A percentile compares a stretch with the other conserved stretches of the same genome.
Evolutionary conservation across 2,797 vertebrate genomes (phyloP).

Genomic region (Enoplosus armatus): DNA sequence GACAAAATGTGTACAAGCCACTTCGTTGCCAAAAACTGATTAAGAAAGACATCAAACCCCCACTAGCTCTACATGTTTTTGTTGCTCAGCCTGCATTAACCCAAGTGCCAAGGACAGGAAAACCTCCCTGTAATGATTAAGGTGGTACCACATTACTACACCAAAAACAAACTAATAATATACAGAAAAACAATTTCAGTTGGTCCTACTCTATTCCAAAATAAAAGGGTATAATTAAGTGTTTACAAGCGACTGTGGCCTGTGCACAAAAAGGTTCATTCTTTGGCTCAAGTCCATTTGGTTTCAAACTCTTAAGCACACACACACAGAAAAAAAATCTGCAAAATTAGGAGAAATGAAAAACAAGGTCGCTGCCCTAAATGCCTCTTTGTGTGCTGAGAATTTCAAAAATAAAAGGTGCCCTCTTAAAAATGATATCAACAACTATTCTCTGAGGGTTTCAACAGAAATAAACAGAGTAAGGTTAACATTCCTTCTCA

Average conservation of each 20-base stretch:
- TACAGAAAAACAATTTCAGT: neutral
- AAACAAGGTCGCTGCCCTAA: constrained; percentile 9
- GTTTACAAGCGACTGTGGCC: constrained; percentile 3
- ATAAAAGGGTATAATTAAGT: neutral
- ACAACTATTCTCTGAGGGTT: neutral
- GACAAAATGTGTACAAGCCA: neutral
- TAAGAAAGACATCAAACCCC: neutral
- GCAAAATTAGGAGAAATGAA: neutral
- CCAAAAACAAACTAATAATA: neutral
- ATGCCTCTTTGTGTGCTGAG: neutral
- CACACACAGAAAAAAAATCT: neutral
- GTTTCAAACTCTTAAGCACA: neutral
- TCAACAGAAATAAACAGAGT: neutral
- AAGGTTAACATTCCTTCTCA: neutral
- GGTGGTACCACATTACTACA: neutral
- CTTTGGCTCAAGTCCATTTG: constrained; percentile 1
- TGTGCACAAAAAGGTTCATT: neutral
- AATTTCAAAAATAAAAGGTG: neutral
- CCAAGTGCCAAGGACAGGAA: neutral
- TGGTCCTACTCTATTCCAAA: neutral
- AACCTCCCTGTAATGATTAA: neutral
- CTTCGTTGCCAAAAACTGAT: neutral
- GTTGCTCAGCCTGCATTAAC: neutral
- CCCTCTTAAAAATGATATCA: constrained; percentile 6
- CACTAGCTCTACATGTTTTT: neutral